Percentiles rank a stretch among this genome's conserved stretches.
Conservation (phyloP, 92 coral and sea anemone species). For the Heteractis magnifica region DNA sequence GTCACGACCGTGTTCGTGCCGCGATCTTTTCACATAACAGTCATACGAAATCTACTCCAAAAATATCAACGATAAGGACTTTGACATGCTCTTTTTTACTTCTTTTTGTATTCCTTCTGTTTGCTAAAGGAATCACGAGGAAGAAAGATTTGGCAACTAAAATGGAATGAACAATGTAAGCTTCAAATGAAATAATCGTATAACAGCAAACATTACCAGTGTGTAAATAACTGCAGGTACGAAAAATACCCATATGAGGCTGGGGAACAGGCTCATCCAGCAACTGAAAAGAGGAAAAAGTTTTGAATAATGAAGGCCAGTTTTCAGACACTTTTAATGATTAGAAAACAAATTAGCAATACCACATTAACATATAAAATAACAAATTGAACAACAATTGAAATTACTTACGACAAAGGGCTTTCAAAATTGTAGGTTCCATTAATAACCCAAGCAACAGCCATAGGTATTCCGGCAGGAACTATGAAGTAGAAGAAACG, state of each 20-base stretch:
- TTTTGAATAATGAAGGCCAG: neutral
- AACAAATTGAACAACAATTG: neutral
- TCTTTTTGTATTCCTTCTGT: neutral
- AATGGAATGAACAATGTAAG: no score
- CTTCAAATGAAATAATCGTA: no score
- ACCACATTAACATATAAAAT: no score
- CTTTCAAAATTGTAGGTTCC: constrained; percentile 63
- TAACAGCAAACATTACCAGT: constrained; percentile 42
- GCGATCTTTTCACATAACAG: no score
- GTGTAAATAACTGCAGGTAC: constrained; percentile 54
- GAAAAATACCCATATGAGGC: constrained; percentile 69
- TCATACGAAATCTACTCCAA: no score
- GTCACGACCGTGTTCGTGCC: no score
- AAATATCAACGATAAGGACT: no score
- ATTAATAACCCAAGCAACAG: constrained; percentile 58
- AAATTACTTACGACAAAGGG: constrained; percentile 62
- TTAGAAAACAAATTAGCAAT: neutral
- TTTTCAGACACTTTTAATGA: neutral
- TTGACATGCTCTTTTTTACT: no score
- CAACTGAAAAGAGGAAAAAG: constrained; percentile 46
- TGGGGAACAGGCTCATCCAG: constrained; percentile 63
- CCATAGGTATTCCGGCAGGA: constrained; percentile 69
- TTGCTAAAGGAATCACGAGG: neutral
- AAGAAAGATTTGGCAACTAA: neutral
- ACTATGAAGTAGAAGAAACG: constrained; percentile 28